phyloP scores from a whole-genome alignment of 2,797 vertebrate genomes.

The Lagorchestes hirsutus region DNA sequence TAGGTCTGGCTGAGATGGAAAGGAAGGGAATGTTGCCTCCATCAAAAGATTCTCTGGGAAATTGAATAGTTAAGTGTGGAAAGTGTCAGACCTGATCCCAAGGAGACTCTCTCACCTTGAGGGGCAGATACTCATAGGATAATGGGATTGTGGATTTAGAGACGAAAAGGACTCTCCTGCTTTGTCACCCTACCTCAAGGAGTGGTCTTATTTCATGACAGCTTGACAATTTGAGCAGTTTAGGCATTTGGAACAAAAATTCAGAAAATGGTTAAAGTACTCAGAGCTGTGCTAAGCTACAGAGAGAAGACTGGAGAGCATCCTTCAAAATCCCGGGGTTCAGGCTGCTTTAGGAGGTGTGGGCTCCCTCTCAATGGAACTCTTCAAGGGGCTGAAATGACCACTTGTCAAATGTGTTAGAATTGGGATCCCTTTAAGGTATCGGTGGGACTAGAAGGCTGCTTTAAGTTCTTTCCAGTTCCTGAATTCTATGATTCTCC shows the following conservation, averaged over 20 bases:
- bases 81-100: neutral
- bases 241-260: neutral
- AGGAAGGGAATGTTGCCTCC: neutral
- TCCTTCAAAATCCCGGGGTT: neutral
- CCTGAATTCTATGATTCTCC: neutral
- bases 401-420: neutral
- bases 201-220: neutral
- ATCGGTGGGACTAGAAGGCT: neutral
- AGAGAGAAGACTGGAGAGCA: neutral
- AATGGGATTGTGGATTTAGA: neutral
- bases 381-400: neutral
- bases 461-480: neutral
- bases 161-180: neutral
- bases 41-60: neutral
- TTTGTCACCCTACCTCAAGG: neutral
- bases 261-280: neutral
- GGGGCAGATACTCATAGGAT: neutral
- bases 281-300: neutral
- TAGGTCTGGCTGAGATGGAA: neutral
- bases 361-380: neutral
- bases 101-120: neutral
- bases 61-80: neutral
- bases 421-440: neutral
- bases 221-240: neutral
- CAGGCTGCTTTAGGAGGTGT: neutral